phyloP scores from a whole-genome alignment of 2,113 vertebrate genomes.

The Phainopepla nitens region DNA sequence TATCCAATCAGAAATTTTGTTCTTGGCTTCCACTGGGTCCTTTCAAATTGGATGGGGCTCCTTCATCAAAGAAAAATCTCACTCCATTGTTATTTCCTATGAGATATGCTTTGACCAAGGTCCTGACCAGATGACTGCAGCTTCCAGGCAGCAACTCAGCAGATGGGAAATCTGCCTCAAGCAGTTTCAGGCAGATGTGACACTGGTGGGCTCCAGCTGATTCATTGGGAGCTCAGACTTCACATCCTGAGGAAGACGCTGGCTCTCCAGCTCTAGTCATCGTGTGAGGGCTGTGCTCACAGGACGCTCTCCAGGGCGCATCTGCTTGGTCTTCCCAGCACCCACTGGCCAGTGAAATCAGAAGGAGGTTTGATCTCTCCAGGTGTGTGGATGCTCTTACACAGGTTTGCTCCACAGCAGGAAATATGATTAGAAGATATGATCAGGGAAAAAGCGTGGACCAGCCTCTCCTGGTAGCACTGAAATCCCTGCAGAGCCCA shows the following conservation, averaged over 20 bases:
- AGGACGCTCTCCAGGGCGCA: background rate
- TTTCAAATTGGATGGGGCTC: background rate
- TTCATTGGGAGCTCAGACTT: background rate
- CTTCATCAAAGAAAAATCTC: background rate
- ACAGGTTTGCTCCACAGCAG: background rate
- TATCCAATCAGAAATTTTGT: background rate
- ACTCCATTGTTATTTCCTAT: background rate
- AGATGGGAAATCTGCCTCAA: background rate
- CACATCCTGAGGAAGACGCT: background rate
- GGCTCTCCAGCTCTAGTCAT: background rate
- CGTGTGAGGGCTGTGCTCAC: background rate
- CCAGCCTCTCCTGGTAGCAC: background rate
- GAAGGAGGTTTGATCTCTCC: background rate
- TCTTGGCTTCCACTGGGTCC: background rate
- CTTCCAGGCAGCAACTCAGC: background rate
- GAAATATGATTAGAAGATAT: background rate
- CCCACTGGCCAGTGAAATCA: fast-evolving
- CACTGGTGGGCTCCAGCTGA: background rate
- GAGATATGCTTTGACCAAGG: background rate
- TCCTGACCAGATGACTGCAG: background rate
- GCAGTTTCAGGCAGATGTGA: background rate
- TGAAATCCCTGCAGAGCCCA: background rate
- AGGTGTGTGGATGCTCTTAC: background rate
- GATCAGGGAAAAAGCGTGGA: background rate
- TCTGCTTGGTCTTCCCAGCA: background rate